phyloP scores from a whole-genome alignment of 2,888 invertebrate species.

The Drosophila neonasuta region DNA sequence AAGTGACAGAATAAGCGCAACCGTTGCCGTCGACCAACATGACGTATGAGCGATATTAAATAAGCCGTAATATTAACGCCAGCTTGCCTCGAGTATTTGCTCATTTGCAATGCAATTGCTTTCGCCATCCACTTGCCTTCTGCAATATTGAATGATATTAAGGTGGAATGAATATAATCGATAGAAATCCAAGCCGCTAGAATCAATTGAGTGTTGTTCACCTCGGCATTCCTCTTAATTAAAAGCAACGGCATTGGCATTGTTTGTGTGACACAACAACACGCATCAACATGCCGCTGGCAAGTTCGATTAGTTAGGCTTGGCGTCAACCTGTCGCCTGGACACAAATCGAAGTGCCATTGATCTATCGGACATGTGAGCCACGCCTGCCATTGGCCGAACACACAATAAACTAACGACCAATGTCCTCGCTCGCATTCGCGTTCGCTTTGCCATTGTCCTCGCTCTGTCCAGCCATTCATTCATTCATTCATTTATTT shows the following conservation, averaged over 20 bases:
- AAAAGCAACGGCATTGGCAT: slow-evolving; percentile 15
- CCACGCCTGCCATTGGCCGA: not conserved
- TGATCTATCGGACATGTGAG: not conserved
- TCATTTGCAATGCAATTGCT: slow-evolving; percentile 42
- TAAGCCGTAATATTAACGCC: slow-evolving; percentile 51
- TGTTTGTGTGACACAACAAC: slow-evolving; percentile 5
- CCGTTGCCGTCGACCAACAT: slow-evolving; percentile 32
- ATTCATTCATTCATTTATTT: slow-evolving; percentile 15
- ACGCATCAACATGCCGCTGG: slow-evolving; percentile 21
- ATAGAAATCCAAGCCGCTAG: slow-evolving; percentile 27
- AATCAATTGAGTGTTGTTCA: not conserved
- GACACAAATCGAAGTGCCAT: slow-evolving; percentile 20
- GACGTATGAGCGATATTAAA: slow-evolving; percentile 65
- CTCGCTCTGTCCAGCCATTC: not conserved
- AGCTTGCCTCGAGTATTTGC: slow-evolving; percentile 7
- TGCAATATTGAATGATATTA: slow-evolving; percentile 18
- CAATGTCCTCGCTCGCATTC: slow-evolving; percentile 11
- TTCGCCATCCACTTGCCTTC: slow-evolving; percentile 11
- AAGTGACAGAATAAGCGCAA: slow-evolving; percentile 36
- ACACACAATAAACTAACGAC: slow-evolving; percentile 4
- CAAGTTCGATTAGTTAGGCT: slow-evolving; percentile 9
- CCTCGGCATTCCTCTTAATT: slow-evolving; percentile 56
- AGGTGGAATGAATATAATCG: slow-evolving; percentile 25
- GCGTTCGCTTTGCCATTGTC: not conserved
- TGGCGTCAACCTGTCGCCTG: slow-evolving; percentile 15